phyloP scores from a whole-genome alignment of 1,140 invertebrate genomes.

The Myzus persicae region DNA sequence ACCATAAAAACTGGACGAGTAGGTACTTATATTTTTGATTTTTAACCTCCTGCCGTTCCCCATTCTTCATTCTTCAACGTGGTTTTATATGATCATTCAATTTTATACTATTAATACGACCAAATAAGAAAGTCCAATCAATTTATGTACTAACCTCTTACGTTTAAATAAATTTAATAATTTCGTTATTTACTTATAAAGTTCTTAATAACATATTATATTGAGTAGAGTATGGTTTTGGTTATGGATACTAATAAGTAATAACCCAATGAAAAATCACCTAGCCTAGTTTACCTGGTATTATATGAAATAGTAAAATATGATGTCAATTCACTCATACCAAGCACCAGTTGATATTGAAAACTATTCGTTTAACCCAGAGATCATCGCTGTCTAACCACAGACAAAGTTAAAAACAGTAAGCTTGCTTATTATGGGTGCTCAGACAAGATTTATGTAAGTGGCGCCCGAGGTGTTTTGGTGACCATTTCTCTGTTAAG shows the following conservation, averaged over 20 bases:
- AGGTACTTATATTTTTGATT: not conserved
- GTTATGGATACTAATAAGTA: no score
- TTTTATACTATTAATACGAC: not conserved
- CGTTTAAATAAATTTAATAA: not conserved
- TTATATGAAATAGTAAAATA: not conserved
- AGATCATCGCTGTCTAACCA: not conserved
- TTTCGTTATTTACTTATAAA: no score
- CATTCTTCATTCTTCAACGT: not conserved
- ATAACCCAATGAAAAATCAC: not conserved
- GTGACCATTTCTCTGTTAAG: no score
- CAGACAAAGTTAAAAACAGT: not conserved
- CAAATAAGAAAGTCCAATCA: not conserved
- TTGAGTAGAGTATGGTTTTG: no score
- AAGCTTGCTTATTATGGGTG: not conserved
- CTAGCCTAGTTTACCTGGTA: not conserved
- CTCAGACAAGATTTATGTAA: not conserved
- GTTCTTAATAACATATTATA: no score
- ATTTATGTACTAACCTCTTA: not conserved
- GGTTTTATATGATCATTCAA: not conserved
- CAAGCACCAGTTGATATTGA: not conserved
- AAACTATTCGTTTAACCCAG: not conserved
- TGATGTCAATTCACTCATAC: not conserved
- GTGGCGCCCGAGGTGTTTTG: not conserved
- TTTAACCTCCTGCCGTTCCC: not conserved
- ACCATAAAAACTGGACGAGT: not conserved